Base-by-base conservation (phyloP, 2,113 vertebrate genomes). In the Hippoglossus stenolepis region DNA sequence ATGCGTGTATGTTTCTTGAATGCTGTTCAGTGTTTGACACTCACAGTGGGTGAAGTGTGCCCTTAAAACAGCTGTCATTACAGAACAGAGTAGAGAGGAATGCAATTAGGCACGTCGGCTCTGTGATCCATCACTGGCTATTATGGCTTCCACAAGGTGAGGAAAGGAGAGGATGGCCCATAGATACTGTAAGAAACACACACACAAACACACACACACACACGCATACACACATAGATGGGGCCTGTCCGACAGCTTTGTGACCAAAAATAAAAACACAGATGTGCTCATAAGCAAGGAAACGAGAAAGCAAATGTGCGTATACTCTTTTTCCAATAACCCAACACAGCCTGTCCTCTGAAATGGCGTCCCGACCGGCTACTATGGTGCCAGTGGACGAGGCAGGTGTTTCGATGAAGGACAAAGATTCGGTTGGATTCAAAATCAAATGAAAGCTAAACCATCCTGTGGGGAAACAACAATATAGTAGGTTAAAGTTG, bases 41-140 rank as follows among this genome's bases (percentile, higher is more conserved):
- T 95, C 95, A 95, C 95, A 94, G 95, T 94, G 94, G 96, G 96
- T 95, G 95, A 94, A 95, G 95, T 85, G 95, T 94, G 94, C 94
- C 94, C 94, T 80, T 92, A 93, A 95, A 95, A 96, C 97, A 96
- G 95, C 96, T 96, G 95, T 96, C 96, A 97, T 97, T 96, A 96
- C 82, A 84, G 93, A 92, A 80, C 91, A 94, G 95, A 94, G 65
- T 94, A 94, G 96, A 96, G 95, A 95, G 94, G 93, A 95, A 91
- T 95, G 95, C 95, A 96, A 97, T 97, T 97, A 97, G 95, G 96
- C 95, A 93, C 94, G 95, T 97, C 96, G 95, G 94, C 93, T 94
- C 92, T 93, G 93, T 94, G 95, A 95, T 96, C 95, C 94, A 96
- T 96, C 96, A 96, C 95, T 92, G 89, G 81, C 89, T 94, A 95